Conservation (phyloP, 2,113 vertebrate species). For the Leptodactylus fuscus region DNA sequence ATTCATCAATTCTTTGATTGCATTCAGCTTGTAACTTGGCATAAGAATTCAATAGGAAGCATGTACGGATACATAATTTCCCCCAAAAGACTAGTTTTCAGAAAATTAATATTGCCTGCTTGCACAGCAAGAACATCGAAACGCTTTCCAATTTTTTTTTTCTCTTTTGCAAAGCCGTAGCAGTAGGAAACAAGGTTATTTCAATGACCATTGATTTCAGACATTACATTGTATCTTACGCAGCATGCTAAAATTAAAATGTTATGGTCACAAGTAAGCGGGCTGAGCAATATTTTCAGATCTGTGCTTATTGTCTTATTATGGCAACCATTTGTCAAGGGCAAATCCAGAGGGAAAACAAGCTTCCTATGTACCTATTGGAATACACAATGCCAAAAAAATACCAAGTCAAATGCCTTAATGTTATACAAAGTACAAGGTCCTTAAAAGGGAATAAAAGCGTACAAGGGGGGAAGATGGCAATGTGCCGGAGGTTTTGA, state of each 20-base stretch:
- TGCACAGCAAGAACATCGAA: conserved; percentile 52
- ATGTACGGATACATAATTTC: conserved; percentile 41
- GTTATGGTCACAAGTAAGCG: background rate
- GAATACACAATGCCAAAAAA: background rate
- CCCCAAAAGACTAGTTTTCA: conserved; percentile 52
- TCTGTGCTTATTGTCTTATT: conserved; percentile 24
- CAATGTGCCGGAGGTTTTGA: no score
- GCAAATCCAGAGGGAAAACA: background rate
- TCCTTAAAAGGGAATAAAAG: no score
- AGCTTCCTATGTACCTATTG: background rate
- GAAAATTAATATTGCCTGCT: conserved; percentile 54
- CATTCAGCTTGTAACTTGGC: conserved; percentile 41
- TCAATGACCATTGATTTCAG: conserved; percentile 53
- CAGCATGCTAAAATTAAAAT: conserved; percentile 48
- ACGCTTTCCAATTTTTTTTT: conserved; percentile 40
- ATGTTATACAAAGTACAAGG: no score
- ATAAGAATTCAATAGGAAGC: conserved; percentile 38
- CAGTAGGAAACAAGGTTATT: conserved; percentile 52
- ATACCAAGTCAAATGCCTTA: no score
- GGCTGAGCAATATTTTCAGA: conserved; percentile 7
- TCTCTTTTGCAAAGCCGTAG: conserved; percentile 22
- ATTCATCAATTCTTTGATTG: conserved; percentile 38
- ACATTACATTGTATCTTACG: conserved; percentile 31
- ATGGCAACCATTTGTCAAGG: conserved; percentile 15
- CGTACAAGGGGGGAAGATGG: no score